A percentile compares a stretch with the other conserved stretches of the same genome.
Evolutionary conservation across 1,140 invertebrate genomes (phyloP).

Genomic region (Cherax quadricarinatus): DNA sequence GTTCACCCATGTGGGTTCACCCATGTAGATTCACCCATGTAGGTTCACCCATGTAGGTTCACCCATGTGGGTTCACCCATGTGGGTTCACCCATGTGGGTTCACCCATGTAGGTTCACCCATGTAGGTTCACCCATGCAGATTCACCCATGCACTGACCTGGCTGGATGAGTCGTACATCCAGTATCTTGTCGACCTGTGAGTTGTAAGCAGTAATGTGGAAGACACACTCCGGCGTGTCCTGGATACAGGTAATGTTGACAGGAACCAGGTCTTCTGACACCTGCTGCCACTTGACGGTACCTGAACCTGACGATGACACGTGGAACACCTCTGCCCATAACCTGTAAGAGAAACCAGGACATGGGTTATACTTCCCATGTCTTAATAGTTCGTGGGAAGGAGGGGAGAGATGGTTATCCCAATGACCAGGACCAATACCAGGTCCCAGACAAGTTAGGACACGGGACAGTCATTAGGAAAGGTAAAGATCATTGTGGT

Average conservation of each 20-base stretch:
- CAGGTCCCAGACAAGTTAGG: too few species aligned
- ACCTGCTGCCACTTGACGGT: conserved; percentile 98
- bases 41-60: too few species aligned
- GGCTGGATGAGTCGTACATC: conserved; percentile 97
- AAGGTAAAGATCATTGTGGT: too few species aligned
- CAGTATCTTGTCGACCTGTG: conserved; percentile 98
- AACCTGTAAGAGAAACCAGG: conserved; percentile 25
- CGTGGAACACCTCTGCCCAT: conserved; percentile 98
- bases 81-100: too few species aligned
- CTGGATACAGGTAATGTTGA: conserved; percentile 97
- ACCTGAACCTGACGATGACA: conserved; percentile 91
- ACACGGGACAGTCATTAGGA: too few species aligned
- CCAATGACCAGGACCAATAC: too few species aligned
- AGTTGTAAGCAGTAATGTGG: conserved; percentile 98
- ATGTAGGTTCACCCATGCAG: background rate
- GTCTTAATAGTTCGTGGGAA: background rate
- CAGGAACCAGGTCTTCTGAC: conserved; percentile 97
- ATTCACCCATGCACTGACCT: conserved; percentile 81
- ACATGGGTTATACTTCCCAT: background rate
- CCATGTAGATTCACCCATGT: too few species aligned
- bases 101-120: too few species aligned
- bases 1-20: too few species aligned
- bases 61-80: too few species aligned
- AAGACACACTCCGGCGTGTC: conserved; percentile 93
- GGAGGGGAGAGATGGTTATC: background rate